phyloP scores from a whole-genome alignment of 2,113 vertebrate genomes.

The Cygnus buccinator region DNA sequence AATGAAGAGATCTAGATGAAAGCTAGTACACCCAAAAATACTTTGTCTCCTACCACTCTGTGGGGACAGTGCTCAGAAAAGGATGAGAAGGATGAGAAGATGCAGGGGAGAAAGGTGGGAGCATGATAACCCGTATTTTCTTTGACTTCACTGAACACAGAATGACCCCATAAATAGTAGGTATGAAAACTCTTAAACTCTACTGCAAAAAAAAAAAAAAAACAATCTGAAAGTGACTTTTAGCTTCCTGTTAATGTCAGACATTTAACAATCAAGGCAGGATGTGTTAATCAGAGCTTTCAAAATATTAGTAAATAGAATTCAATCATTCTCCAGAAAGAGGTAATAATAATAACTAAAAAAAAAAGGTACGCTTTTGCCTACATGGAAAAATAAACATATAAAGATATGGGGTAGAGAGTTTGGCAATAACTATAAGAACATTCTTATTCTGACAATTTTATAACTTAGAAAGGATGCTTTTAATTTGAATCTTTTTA shows the following conservation, averaged over 20 bases:
- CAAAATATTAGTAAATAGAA: not conserved
- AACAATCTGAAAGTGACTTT: not conserved
- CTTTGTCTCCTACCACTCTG: accelerated
- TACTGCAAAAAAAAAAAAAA: not conserved
- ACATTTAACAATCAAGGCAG: not conserved
- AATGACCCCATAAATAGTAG: not conserved
- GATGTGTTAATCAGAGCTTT: not conserved
- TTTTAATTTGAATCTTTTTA: not conserved
- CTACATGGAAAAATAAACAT: not conserved
- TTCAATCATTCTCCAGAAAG: not conserved
- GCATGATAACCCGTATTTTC: accelerated
- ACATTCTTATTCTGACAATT: not conserved
- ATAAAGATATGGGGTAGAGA: not conserved
- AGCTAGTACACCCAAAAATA: not conserved
- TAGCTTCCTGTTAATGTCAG: not conserved
- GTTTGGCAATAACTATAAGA: not conserved
- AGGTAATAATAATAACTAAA: not conserved
- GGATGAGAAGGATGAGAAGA: not conserved
- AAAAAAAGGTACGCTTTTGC: not conserved
- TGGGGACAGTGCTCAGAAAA: not conserved
- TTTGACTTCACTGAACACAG: not conserved
- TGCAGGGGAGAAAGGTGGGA: not conserved
- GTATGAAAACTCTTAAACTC: not conserved
- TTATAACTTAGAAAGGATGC: not conserved
- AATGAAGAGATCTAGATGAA: not conserved